A percentile compares a stretch with the other conserved stretches of the same genome.
Conservation (phyloP, 2,888 invertebrate species). For the Dichetophora obliterata region DNA sequence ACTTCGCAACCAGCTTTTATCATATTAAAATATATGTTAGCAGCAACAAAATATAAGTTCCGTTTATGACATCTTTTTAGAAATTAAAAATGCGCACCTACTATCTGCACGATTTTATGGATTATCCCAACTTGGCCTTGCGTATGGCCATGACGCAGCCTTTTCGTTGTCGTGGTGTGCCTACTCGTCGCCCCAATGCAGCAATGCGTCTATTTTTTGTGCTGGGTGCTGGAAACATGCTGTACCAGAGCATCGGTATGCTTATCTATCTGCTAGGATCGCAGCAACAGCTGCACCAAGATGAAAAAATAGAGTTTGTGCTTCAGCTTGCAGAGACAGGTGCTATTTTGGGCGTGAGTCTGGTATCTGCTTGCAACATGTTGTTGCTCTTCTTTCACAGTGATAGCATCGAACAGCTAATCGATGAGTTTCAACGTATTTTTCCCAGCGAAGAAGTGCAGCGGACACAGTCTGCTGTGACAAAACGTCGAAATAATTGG, state of each 20-base stretch:
- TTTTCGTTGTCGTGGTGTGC: constrained; percentile 51
- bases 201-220: constrained; percentile 45
- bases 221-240: constrained; percentile 52
- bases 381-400: constrained; percentile 52
- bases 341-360: constrained; percentile 53
- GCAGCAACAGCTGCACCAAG: constrained; percentile 9
- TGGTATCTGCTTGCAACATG: constrained; percentile 56
- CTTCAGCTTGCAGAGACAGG: constrained; percentile 54
- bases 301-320: constrained; percentile 42
- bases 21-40: too few species aligned
- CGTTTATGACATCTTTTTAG: too few species aligned
- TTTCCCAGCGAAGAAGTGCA: constrained; percentile 43
- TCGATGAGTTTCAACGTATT: constrained; percentile 49
- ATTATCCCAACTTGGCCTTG: constrained; percentile 57
- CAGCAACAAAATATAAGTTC: too few species aligned
- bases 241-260: constrained; percentile 59
- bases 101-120: constrained; percentile 55
- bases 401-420: constrained; percentile 50
- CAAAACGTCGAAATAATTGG: neutral
- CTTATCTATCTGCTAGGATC: constrained; percentile 50
- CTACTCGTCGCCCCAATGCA: neutral
- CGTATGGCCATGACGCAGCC: constrained; percentile 50
- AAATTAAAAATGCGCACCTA: constrained; percentile 33
- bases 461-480: neutral
- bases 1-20: too few species aligned